A percentile compares a stretch with the other conserved stretches of the same genome.
Conservation (phyloP, 2,888 invertebrate genomes). For the Pandemis corylana region DNA sequence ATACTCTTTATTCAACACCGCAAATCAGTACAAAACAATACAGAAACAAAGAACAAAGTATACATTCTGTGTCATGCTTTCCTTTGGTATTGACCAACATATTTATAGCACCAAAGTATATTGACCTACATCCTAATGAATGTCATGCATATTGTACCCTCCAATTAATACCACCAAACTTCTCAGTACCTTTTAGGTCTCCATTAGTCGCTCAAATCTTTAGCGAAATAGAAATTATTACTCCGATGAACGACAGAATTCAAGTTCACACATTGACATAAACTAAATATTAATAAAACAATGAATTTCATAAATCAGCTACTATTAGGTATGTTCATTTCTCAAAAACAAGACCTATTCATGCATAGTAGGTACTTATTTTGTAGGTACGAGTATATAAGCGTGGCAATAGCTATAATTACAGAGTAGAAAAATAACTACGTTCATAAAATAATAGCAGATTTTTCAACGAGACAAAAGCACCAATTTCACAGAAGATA, state of each 20-base stretch:
- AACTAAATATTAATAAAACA: background rate
- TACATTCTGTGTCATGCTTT: too few species aligned
- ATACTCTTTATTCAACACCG: too few species aligned
- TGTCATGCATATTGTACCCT: slow-evolving; percentile 62
- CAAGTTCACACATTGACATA: background rate
- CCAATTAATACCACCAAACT: slow-evolving; percentile 73
- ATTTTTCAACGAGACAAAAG: too few species aligned
- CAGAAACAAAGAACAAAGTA: too few species aligned
- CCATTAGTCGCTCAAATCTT: slow-evolving; percentile 27
- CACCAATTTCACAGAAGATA: too few species aligned
- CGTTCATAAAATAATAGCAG: too few species aligned
- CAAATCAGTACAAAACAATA: too few species aligned
- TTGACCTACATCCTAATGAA: background rate
- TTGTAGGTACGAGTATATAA: too few species aligned
- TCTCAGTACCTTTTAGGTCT: slow-evolving; percentile 56
- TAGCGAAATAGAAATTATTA: slow-evolving; percentile 56
- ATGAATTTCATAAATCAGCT: background rate
- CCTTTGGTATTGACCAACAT: too few species aligned
- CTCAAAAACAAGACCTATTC: background rate
- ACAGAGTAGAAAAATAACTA: too few species aligned
- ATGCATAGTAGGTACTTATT: background rate
- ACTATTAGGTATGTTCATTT: background rate
- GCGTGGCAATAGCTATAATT: too few species aligned
- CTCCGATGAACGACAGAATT: background rate
- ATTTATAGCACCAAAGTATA: background rate